Evolutionary conservation across 1,140 invertebrate species (phyloP).

Genomic region (Platyscapa corneri): DNA sequence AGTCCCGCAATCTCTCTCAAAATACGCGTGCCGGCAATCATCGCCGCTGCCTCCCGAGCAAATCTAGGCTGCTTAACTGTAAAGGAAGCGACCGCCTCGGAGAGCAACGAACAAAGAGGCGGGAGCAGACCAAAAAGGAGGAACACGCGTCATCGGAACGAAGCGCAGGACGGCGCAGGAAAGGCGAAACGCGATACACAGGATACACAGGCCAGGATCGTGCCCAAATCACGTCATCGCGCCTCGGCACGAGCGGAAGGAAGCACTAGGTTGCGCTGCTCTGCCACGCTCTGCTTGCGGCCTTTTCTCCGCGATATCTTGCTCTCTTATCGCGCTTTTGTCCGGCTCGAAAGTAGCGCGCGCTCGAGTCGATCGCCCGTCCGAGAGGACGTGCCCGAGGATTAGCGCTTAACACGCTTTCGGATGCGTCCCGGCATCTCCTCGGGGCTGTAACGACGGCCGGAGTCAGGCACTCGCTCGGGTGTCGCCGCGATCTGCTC

Average conservation of each 20-base stretch:
- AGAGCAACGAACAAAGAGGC: background rate
- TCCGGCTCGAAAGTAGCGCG: background rate
- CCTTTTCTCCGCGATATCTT: background rate
- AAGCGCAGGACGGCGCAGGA: too few species aligned
- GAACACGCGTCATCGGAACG: too few species aligned
- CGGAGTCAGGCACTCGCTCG: background rate
- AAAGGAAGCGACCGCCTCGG: background rate
- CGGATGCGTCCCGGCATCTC: background rate
- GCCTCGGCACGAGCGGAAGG: background rate
- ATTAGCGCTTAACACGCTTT: too few species aligned
- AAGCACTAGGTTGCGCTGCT: conserved; percentile 20
- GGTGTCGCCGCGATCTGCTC: background rate
- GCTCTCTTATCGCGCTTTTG: background rate
- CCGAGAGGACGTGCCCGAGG: too few species aligned
- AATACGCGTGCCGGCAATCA: background rate
- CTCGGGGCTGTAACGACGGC: background rate
- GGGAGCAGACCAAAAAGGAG: too few species aligned
- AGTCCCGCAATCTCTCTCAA: too few species aligned
- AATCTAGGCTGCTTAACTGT: background rate
- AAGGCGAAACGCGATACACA: too few species aligned
- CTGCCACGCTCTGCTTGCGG: conserved; percentile 43
- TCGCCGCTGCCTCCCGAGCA: background rate
- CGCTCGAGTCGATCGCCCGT: background rate
- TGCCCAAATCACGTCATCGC: too few species aligned
- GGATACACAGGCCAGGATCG: too few species aligned